Conservation (phyloP, 2,113 vertebrate genomes). For the Theropithecus gelada region DNA sequence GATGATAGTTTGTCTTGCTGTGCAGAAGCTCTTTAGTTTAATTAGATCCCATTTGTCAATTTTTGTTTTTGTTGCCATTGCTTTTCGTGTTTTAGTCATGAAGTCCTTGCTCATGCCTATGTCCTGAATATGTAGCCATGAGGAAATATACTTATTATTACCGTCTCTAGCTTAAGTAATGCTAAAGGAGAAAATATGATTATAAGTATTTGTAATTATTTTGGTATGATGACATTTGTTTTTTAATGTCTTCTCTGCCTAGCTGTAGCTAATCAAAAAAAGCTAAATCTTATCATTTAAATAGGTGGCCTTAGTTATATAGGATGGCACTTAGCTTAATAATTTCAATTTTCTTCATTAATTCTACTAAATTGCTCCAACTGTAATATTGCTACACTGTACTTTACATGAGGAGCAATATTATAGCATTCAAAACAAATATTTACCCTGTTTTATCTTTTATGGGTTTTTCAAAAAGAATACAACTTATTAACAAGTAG, state of each 20-base stretch:
- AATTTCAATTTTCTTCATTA: conserved; percentile 20
- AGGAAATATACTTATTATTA: not conserved
- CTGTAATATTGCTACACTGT: not conserved
- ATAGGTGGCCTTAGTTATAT: not conserved
- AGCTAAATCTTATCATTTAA: conserved; percentile 14
- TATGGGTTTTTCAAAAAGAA: not conserved
- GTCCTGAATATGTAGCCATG: not conserved
- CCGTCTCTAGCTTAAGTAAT: not conserved
- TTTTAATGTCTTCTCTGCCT: not conserved
- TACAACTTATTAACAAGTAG: not conserved
- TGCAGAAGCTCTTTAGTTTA: too few relatives aligned
- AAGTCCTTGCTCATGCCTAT: too few relatives aligned
- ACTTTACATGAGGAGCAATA: not conserved
- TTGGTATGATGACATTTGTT: not conserved
- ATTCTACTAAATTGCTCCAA: not conserved
- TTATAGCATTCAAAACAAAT: not conserved
- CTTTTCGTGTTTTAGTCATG: too few relatives aligned
- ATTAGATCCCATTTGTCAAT: too few relatives aligned
- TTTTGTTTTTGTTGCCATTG: too few relatives aligned
- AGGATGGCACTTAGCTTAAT: not conserved
- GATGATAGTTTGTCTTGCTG: too few relatives aligned
- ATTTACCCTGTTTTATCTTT: not conserved
- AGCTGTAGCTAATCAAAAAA: not conserved
- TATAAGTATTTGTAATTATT: not conserved
- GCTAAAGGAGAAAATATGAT: not conserved